Conservation (phyloP, 2,113 vertebrate genomes). For the Jaculus jaculus region DNA sequence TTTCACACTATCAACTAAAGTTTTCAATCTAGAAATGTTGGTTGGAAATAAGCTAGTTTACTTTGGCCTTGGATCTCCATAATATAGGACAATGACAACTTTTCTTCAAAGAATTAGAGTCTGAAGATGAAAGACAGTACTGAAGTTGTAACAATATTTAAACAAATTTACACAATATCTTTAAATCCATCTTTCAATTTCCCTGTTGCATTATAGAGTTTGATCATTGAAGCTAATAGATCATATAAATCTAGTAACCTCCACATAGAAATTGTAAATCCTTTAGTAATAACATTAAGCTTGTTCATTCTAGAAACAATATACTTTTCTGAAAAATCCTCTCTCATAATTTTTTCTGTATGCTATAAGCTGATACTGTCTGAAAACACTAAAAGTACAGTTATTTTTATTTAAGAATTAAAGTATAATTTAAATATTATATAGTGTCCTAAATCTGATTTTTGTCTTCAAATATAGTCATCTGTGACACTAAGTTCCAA, state of each 20-base stretch:
- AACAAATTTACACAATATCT: constrained; percentile 43
- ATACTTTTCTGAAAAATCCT: neutral
- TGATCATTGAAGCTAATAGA: neutral
- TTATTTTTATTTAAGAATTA: neutral
- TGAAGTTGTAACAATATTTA: constrained; percentile 37
- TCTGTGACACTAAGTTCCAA: neutral
- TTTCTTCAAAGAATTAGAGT: neutral
- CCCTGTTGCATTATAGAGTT: neutral
- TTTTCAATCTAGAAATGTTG: constrained; percentile 14
- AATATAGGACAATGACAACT: neutral
- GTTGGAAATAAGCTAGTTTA: neutral
- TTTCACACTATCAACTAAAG: neutral
- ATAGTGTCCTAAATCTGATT: neutral
- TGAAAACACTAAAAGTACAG: neutral
- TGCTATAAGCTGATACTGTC: neutral
- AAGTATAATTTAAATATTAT: constrained; percentile 14
- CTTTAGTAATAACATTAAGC: neutral
- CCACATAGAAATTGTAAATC: neutral
- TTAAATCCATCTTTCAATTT: neutral
- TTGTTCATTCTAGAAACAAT: neutral
- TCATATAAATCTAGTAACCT: neutral
- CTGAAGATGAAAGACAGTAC: neutral
- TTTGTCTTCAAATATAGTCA: neutral
- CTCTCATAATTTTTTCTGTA: constrained; percentile 1
- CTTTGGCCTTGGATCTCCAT: neutral